Evolutionary conservation across 1,140 invertebrate genomes (phyloP).

Genomic region (Temnothorax curvispinosus): DNA sequence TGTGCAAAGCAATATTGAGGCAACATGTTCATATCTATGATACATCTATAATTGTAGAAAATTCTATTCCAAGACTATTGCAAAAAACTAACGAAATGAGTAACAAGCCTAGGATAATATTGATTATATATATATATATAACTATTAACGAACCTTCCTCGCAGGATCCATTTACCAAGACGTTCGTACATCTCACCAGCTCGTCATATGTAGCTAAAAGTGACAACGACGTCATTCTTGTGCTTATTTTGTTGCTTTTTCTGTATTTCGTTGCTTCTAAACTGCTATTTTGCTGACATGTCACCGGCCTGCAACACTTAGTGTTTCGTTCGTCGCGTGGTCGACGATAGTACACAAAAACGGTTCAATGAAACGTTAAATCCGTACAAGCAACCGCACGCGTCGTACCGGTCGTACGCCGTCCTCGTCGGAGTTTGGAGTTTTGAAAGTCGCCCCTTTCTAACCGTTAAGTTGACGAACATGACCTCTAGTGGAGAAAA

Average conservation of each 20-base stretch:
- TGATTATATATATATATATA: constrained; percentile 1
- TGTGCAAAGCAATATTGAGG: constrained; percentile 76
- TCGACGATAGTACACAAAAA: background rate
- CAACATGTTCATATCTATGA: background rate
- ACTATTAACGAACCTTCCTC: constrained; percentile 88
- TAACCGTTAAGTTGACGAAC: constrained; percentile 8
- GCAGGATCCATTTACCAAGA: constrained; percentile 88
- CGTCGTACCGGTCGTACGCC: too few species aligned
- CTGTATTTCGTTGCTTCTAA: background rate
- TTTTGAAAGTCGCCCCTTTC: background rate
- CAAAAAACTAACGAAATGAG: background rate
- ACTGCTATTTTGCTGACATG: background rate
- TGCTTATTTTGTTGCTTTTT: background rate
- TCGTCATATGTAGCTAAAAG: constrained; percentile 88
- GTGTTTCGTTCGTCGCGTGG: background rate
- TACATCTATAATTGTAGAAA: background rate
- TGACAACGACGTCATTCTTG: constrained; percentile 82
- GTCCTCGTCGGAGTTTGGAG: too few species aligned
- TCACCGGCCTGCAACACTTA: background rate
- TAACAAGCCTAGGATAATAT: constrained; percentile 14
- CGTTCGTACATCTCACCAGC: constrained; percentile 88
- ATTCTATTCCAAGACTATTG: background rate
- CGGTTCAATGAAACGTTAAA: background rate
- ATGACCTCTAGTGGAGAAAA: background rate
- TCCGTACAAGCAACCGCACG: background rate